Evolutionary conservation across 2,888 invertebrate genomes (phyloP).

Genomic region (Spilarctia lutea): DNA sequence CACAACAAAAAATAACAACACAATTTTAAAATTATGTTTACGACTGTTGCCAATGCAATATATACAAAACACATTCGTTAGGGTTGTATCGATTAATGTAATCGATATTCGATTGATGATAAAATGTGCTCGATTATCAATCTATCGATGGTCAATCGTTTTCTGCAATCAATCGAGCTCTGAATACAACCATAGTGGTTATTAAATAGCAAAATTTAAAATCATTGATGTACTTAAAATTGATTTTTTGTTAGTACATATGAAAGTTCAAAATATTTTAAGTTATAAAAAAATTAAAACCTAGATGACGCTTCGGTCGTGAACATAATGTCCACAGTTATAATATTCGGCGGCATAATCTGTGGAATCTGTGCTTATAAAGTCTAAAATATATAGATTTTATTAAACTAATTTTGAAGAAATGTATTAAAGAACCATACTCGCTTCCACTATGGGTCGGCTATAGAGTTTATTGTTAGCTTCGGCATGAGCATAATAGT

Average conservation of each 20-base stretch:
- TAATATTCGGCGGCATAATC: not conserved
- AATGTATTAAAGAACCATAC: not conserved
- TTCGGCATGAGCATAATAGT: no score
- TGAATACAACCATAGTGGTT: not conserved
- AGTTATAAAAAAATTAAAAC: not conserved
- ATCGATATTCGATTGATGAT: not conserved
- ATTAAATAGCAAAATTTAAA: not conserved
- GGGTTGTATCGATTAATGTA: not conserved
- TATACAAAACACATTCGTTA: not conserved
- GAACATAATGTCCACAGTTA: not conserved
- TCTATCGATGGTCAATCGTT: not conserved
- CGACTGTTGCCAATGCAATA: not conserved
- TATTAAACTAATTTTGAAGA: not conserved
- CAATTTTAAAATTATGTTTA: slow-evolving; percentile 1
- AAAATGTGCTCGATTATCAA: not conserved
- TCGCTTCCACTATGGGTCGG: not conserved
- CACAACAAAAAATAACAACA: slow-evolving; percentile 2
- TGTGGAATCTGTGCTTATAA: not conserved
- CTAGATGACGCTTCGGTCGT: not conserved
- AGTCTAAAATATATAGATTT: not conserved
- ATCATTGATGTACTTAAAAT: not conserved
- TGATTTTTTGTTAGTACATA: not conserved
- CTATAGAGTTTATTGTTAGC: not conserved
- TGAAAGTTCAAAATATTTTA: not conserved
- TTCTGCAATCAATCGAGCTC: not conserved